Percentiles rank a stretch among this genome's conserved stretches.
Evolutionary conservation across 2,113 vertebrate species (phyloP).

Genomic region (Dipodomys stephensi): DNA sequence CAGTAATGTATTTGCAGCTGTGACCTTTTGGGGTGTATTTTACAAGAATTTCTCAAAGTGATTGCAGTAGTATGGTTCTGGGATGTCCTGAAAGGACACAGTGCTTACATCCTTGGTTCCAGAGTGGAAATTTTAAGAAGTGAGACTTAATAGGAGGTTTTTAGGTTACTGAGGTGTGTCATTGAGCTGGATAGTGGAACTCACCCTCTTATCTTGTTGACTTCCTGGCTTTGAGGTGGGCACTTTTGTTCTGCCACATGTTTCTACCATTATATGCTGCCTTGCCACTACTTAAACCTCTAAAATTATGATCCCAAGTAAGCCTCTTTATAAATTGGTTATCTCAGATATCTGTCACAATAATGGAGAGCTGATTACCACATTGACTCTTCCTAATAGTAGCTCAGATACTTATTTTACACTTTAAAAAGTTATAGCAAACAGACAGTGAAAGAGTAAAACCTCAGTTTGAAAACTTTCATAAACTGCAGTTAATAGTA

Average conservation of each 20-base stretch:
- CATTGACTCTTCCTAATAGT: not conserved
- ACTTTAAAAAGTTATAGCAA: not conserved
- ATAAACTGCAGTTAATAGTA: not conserved
- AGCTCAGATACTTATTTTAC: too few species aligned
- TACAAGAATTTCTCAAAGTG: not conserved
- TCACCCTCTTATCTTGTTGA: not conserved
- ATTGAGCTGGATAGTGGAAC: not conserved
- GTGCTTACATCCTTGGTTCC: not conserved
- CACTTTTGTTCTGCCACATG: not conserved
- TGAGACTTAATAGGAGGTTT: not conserved
- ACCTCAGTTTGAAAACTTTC: slow-evolving; percentile 49
- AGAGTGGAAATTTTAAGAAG: not conserved
- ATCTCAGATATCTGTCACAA: not conserved
- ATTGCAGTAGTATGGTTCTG: not conserved
- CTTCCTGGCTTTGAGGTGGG: not conserved
- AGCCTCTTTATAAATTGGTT: not conserved
- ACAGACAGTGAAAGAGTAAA: not conserved
- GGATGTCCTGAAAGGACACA: not conserved
- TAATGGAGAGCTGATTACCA: not conserved
- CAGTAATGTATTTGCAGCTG: not conserved
- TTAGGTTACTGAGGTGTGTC: not conserved
- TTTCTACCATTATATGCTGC: not conserved
- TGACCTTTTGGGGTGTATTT: not conserved
- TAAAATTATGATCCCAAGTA: not conserved
- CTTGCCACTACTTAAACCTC: too few species aligned